Conservation (phyloP, 2,888 invertebrate species). For the Acholoe squamosa region DNA sequence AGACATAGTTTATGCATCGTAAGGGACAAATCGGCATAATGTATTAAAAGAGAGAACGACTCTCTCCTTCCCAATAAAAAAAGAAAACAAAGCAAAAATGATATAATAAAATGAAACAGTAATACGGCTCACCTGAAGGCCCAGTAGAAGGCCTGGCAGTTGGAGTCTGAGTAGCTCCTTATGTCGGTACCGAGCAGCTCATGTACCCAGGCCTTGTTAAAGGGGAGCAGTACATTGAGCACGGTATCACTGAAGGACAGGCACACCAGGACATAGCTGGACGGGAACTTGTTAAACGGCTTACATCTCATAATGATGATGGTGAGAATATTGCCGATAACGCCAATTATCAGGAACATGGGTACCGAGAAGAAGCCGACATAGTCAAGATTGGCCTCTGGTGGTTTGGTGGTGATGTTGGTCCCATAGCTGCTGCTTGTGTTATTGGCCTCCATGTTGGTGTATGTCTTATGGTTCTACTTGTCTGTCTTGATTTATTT, state of each 20-base stretch:
- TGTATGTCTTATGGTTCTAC: neutral
- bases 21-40: too few species aligned
- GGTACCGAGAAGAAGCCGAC: slow-evolving; percentile 70
- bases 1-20: too few species aligned
- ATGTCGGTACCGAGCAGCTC: slow-evolving; percentile 71
- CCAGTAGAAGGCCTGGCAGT: slow-evolving; percentile 73
- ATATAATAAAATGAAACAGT: neutral
- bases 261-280: slow-evolving; percentile 70
- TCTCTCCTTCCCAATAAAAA: too few species aligned
- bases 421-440: neutral
- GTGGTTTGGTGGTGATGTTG: neutral
- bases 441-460: neutral
- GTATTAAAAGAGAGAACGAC: too few species aligned
- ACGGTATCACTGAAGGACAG: slow-evolving; percentile 72
- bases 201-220: slow-evolving; percentile 71
- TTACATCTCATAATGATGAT: slow-evolving; percentile 70
- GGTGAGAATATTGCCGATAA: slow-evolving; percentile 72
- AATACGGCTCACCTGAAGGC: slow-evolving; percentile 65
- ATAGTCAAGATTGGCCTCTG: neutral
- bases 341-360: slow-evolving; percentile 68
- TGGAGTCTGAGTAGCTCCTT: slow-evolving; percentile 69
- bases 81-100: too few species aligned
- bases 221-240: slow-evolving; percentile 71
- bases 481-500: too few species aligned
- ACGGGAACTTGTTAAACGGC: slow-evolving; percentile 68